These are phyloP conservation scores for Vireo griseus DNA, from an alignment of 2,797 vertebrate genomes.

Conservation along the genomic window DNA sequence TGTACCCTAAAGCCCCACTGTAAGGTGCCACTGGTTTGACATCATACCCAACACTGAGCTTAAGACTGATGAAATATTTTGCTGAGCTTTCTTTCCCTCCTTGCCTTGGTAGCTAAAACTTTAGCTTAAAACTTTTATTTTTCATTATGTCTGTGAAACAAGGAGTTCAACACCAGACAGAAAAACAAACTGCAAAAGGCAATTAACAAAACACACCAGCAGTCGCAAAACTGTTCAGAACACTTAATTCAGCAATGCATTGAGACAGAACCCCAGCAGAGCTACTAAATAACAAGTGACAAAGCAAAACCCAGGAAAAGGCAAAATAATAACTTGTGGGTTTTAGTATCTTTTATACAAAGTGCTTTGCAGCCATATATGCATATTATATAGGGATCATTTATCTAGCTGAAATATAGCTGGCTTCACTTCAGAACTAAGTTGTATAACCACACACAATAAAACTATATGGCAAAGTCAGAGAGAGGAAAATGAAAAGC, in stretches of 20 bases:
- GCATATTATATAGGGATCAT: background rate
- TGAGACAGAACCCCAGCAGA: background rate
- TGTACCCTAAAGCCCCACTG: background rate
- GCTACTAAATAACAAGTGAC: background rate
- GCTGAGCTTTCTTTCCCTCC: background rate
- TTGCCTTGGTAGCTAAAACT: background rate
- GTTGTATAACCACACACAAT: background rate
- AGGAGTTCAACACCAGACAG: background rate
- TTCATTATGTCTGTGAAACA: background rate
- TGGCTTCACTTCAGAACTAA: background rate
- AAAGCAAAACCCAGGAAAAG: background rate
- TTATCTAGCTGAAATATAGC: background rate
- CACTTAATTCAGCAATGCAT: background rate
- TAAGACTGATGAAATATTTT: background rate
- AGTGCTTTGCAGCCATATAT: background rate
- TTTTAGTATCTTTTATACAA: background rate
- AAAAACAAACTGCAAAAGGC: background rate
- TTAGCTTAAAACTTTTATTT: background rate
- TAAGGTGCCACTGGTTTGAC: background rate
- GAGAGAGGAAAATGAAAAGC: background rate
- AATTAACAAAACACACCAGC: conserved; percentile 16
- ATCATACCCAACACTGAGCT: background rate
- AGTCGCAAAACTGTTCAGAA: background rate
- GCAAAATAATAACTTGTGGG: background rate
- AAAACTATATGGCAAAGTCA: background rate